phyloP scores from a whole-genome alignment of 2,113 vertebrate genomes.

The Callocephalon fimbriatum region DNA sequence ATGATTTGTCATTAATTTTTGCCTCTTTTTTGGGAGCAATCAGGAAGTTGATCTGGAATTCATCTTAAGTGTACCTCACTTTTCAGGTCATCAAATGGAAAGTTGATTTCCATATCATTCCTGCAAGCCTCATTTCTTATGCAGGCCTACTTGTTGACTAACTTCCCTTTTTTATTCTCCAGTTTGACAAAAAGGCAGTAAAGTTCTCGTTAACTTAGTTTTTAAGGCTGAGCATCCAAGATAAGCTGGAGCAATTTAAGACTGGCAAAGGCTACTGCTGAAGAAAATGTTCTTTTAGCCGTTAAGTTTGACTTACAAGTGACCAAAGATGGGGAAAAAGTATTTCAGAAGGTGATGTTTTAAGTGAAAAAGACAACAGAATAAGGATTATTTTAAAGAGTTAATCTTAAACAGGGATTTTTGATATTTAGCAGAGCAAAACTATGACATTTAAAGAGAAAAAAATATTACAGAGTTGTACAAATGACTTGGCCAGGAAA shows the following conservation, averaged over 20 bases:
- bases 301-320: not conserved
- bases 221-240: not conserved
- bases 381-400: not conserved
- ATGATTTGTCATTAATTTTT: not conserved
- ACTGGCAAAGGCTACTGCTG: not conserved
- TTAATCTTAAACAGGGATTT: not conserved
- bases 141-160: not conserved
- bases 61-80: not conserved
- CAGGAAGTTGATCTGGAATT: not conserved
- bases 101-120: not conserved
- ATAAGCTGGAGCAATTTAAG: not conserved
- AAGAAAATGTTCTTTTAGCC: not conserved
- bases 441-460: not conserved
- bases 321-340: not conserved
- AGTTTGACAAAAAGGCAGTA: not conserved
- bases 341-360: not conserved
- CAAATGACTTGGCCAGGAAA: not conserved
- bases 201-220: not conserved
- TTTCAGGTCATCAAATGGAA: not conserved
- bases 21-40: not conserved
- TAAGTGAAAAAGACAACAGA: not conserved
- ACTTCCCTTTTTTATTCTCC: not conserved
- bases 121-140: not conserved
- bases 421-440: not conserved
- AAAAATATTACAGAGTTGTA: not conserved